Evolutionary conservation across 2,113 vertebrate species (phyloP).

Genomic region (Megaceryle torquata): DNA sequence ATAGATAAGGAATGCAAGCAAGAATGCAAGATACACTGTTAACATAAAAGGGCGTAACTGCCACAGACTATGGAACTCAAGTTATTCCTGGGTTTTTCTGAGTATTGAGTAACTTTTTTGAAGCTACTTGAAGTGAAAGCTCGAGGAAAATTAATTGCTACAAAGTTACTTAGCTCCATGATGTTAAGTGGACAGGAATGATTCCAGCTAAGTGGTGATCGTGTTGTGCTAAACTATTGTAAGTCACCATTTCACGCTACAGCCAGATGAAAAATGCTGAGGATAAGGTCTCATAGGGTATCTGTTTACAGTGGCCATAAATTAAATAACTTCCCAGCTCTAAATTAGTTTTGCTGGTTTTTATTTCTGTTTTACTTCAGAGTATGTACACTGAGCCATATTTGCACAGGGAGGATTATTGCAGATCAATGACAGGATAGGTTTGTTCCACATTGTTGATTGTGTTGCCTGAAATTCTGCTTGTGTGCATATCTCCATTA

Average conservation of each 20-base stretch:
- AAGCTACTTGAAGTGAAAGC: not conserved
- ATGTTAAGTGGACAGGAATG: not conserved
- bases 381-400: not conserved
- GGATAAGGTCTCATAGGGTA: not conserved
- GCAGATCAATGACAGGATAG: not conserved
- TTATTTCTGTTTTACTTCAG: not conserved
- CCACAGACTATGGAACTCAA: not conserved
- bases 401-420: not conserved
- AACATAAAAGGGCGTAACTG: not conserved
- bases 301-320: no score
- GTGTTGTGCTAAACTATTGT: no score
- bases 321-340: not conserved
- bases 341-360: not conserved
- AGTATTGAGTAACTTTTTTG: not conserved
- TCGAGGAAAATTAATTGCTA: not conserved
- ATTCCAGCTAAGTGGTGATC: not conserved
- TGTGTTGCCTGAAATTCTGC: not conserved
- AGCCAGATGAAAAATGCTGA: not conserved
- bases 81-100: not conserved
- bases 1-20: no score
- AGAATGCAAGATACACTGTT: not conserved
- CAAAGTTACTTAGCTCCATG: not conserved
- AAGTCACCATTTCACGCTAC: not conserved
- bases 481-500: not conserved
- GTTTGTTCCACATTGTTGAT: not conserved